Conservation (phyloP, 2,888 invertebrate species). For the Coremacera marginata region DNA sequence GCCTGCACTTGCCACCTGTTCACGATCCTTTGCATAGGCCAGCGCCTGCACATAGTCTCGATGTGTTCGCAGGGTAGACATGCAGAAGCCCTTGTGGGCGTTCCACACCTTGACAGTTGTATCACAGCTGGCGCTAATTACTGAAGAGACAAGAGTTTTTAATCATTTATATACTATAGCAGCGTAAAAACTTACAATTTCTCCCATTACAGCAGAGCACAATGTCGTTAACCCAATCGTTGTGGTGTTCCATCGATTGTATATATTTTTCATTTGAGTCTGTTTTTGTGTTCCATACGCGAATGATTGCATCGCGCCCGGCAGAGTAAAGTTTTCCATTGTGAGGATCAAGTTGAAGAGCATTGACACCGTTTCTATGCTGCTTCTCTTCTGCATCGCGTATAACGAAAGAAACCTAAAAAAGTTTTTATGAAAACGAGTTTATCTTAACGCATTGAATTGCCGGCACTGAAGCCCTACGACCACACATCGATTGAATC, state of each 20-base stretch:
- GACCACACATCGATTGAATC: background rate
- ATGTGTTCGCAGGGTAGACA: slow-evolving; percentile 98
- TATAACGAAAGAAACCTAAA: slow-evolving; percentile 96
- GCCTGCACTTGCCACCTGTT: slow-evolving; percentile 95
- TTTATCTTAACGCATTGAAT: no score
- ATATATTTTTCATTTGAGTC: slow-evolving; percentile 82
- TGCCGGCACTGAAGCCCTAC: slow-evolving; percentile 3
- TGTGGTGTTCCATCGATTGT: slow-evolving; percentile 99
- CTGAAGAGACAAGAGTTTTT: slow-evolving; percentile 69
- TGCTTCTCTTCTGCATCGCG: slow-evolving; percentile 94
- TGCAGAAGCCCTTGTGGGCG: slow-evolving; percentile 98
- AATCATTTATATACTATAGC: background rate
- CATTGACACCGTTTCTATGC: slow-evolving; percentile 96
- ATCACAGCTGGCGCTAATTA: slow-evolving; percentile 99
- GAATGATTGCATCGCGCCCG: slow-evolving; percentile 92
- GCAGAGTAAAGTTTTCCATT: slow-evolving; percentile 94
- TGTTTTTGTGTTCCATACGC: slow-evolving; percentile 84
- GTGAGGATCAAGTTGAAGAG: slow-evolving; percentile 90
- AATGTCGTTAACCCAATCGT: slow-evolving; percentile 99
- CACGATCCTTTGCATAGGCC: slow-evolving; percentile 97
- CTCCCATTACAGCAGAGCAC: slow-evolving; percentile 96
- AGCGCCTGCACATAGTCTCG: slow-evolving; percentile 98
- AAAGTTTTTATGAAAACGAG: background rate
- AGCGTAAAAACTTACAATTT: slow-evolving; percentile 76
- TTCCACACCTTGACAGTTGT: slow-evolving; percentile 99